Evolutionary conservation across 2,797 vertebrate species (phyloP).

Genomic region (Pipistrellus pipistrellus): DNA sequence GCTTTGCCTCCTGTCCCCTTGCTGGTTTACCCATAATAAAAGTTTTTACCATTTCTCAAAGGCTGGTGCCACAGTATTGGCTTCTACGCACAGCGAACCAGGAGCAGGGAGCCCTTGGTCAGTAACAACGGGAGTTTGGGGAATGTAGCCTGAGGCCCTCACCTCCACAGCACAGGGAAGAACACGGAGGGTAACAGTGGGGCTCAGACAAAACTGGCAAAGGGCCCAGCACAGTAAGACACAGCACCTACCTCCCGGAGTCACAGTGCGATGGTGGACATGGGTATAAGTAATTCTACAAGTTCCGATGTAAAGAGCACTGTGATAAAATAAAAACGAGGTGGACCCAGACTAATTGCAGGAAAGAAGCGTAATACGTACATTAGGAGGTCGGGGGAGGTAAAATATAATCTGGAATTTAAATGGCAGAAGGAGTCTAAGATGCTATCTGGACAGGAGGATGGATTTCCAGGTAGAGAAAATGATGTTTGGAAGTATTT

Average conservation of each 20-base stretch:
- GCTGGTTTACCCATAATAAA: background rate
- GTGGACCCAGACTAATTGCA: background rate
- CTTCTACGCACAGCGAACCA: rapidly evolving
- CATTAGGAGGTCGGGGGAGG: background rate
- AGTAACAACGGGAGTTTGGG: background rate
- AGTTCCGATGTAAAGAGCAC: background rate
- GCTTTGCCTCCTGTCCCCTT: background rate
- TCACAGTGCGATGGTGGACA: rapidly evolving
- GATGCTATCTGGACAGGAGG: background rate
- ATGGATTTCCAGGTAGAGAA: background rate
- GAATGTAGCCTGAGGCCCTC: background rate
- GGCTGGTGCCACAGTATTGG: background rate
- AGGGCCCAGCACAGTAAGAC: background rate
- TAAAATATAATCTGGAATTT: background rate
- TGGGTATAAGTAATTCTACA: background rate
- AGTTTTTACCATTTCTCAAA: background rate
- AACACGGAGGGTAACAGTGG: background rate
- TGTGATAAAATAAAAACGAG: background rate
- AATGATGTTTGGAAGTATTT: background rate
- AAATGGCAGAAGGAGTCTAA: background rate
- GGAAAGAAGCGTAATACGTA: background rate
- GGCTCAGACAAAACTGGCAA: background rate
- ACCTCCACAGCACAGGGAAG: background rate
- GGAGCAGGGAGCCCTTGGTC: background rate
- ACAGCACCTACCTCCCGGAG: rapidly evolving